Base-by-base conservation (phyloP, 2,113 vertebrate species). In the Psammodynastes pulverulentus region DNA sequence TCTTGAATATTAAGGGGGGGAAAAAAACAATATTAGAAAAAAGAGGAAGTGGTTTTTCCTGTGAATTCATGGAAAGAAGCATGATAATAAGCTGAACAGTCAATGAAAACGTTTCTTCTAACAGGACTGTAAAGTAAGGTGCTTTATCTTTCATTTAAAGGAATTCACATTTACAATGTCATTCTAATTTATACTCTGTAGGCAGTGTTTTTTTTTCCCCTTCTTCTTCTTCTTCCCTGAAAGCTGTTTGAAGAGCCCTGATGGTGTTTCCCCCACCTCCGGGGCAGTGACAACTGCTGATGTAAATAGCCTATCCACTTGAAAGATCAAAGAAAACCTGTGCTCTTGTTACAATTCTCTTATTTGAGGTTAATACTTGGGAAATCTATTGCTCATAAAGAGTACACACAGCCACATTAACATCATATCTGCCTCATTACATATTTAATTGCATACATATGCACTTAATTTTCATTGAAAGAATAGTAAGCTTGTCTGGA, bases 251-350 rank as follows among this genome's bases (percentile, higher is more conserved):
- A 95, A 0, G 29, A 94, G 62, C 84, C 43, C 46, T 2, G 19
- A 58, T 91, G 96, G 96, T 96, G 96, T 97, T 97, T 97, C 96
- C 96, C 34, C 97, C 95, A 93, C 94, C 93, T 93, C 93, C 93
- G 91, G 92, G 87, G 93, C 93, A 89, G 94, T 96, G 94, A 95
- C 94, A 96, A 94, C 92, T 0, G 93, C 96, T 97, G 96, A 96
- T 96, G 96, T 95, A 93, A 92, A 96, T 93, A 96, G 92, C 89
- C 39, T 86, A 93, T 45, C 90, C 0, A 1, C 8, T 89, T 89
- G 3, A 96, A 92, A 96, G 94, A 96, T 93, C 89, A 94, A 87
- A 10, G 94, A 95, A 96, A 95, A 94, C 92, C 67, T 93, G 89
- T 39, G 87, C 90, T 94, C 90, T 95, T 94, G 94, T 92, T 92